Evolutionary conservation across 2,888 invertebrate species (phyloP), one percentile per base, ranked within the genome.

Genomic region (Thelaira solivaga): DNA sequence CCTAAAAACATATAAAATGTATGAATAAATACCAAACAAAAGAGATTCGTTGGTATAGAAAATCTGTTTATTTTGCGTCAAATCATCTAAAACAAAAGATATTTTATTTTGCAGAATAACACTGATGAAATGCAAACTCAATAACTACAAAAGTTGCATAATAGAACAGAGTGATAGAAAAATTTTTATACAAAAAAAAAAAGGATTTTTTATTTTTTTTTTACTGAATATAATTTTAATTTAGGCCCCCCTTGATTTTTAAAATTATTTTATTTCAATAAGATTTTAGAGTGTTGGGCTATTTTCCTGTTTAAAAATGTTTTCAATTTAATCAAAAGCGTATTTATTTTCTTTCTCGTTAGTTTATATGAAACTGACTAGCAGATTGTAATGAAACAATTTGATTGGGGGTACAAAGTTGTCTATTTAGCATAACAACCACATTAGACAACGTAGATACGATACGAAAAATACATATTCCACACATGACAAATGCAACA

Each of bases 21-120:
- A n/a, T 11, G 8, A 51, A 51, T 8, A 13, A 29, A 7, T 2
- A 13, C 13, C 3, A 34, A 34, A 11, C 36, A 7, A 20, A 4
- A 34, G 34, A 20, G 36, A 36, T 34, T 55, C 13, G 36, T 41
- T 57, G 39, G 18, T 29, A 16, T 11, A 7, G 41, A 57, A 41
- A 57, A 41, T 41, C 24, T 26, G 39, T 57, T 16, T 57, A 16
- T 57, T 41, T 57, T 26, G 26, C 16, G 16, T 57, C 16, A 57
- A 57, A 41, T 57, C 57, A 24, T 41, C 22, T 24, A 16, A 4
- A 57, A 34, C 39, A 39, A 41, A 39, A 41, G 8, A 39, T 24
- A 18, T 4, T 39, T 41, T 16, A 26, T 8, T 13, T 10, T 10
- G 16, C 18, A 8, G 29, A 49, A 7, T 49, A 39, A 34, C 4